phyloP scores from a whole-genome alignment of 2,888 invertebrate species.

The Drosophila monieri region DNA sequence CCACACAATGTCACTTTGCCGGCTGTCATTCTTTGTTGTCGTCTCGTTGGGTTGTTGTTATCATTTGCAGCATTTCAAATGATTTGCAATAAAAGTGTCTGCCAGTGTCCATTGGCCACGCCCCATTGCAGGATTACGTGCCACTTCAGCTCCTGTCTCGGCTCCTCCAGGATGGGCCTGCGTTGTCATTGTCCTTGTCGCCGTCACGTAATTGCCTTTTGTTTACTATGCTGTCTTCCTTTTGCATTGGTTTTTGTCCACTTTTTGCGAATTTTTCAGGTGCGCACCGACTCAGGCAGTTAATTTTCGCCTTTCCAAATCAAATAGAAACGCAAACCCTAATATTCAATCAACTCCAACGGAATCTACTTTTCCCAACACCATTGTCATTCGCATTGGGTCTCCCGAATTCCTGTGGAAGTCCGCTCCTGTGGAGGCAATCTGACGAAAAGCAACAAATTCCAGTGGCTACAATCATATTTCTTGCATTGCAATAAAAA shows the following conservation, averaged over 20 bases:
- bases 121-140: constrained; percentile 78
- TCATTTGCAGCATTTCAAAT: constrained; percentile 80
- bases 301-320: not conserved
- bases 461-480: constrained; percentile 68
- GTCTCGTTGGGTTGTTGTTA: constrained; percentile 53
- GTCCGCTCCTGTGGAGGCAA: constrained; percentile 21
- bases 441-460: constrained; percentile 8
- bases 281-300: not conserved
- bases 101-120: constrained; percentile 69
- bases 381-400: not conserved
- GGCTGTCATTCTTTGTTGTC: constrained; percentile 33
- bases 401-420: not conserved
- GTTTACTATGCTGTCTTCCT: constrained; percentile 44
- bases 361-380: not conserved
- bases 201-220: constrained; percentile 74
- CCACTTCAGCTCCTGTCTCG: constrained; percentile 44
- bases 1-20: constrained; percentile 63
- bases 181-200: constrained; percentile 63
- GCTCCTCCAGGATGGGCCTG: constrained; percentile 47
- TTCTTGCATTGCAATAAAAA: constrained; percentile 72
- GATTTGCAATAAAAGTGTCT: constrained; percentile 80
- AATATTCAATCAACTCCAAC: not conserved
- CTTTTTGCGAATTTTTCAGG: constrained; percentile 30
- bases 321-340: not conserved
- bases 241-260: constrained; percentile 30